Evolutionary conservation across 2,888 invertebrate genomes (phyloP).

Genomic region (Nephrotoma guestfalica): DNA sequence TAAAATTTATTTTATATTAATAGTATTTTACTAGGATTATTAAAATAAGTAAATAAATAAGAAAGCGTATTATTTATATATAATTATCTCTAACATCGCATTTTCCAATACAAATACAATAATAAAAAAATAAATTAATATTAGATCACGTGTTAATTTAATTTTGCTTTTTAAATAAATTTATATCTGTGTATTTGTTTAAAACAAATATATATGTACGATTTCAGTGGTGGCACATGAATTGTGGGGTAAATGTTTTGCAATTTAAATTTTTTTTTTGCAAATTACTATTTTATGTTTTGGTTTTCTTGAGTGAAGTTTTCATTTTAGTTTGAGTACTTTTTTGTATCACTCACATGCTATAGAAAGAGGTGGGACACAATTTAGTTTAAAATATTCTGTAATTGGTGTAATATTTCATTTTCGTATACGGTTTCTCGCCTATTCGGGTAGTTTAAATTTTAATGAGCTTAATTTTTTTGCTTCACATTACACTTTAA

Average conservation of each 20-base stretch:
- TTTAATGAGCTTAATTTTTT: too few relatives aligned
- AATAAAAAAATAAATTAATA: conserved; percentile 1
- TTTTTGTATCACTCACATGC: not conserved
- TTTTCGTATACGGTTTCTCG: not conserved
- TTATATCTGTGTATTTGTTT: not conserved
- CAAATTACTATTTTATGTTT: not conserved
- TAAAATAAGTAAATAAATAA: not conserved
- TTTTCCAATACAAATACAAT: not conserved
- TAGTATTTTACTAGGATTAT: not conserved
- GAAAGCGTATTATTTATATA: not conserved
- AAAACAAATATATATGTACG: not conserved
- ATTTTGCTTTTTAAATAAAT: not conserved
- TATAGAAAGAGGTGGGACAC: not conserved
- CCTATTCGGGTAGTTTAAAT: not conserved
- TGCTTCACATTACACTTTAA: too few relatives aligned
- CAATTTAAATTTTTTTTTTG: not conserved
- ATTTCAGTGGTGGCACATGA: not conserved
- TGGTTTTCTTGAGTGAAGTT: not conserved
- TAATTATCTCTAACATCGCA: conserved; percentile 1
- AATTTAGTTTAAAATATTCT: not conserved
- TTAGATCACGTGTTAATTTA: conserved; percentile 4
- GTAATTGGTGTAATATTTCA: not conserved
- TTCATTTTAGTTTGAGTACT: not conserved
- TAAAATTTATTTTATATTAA: not conserved
- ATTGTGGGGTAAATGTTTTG: not conserved